Evolutionary conservation across 2,888 invertebrate genomes (phyloP).

Genomic region (Lysandra coridon): DNA sequence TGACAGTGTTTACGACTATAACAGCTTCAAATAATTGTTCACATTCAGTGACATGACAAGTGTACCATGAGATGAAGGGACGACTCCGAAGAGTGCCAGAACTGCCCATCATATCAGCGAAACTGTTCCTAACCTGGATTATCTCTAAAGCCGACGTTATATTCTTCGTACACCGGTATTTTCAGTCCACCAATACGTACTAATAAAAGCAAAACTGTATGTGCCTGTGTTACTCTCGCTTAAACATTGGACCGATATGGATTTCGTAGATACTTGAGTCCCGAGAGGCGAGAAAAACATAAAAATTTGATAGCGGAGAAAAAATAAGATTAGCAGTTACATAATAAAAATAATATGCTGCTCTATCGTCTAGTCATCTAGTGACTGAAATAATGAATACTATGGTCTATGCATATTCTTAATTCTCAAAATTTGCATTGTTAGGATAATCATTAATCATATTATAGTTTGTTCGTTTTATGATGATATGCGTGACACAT

Average conservation of each 20-base stretch:
- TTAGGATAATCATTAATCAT: not conserved
- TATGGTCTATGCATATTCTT: not conserved
- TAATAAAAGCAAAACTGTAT: not conserved
- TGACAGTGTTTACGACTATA: conserved; percentile 36
- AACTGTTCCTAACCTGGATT: conserved; percentile 82
- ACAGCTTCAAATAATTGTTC: not conserved
- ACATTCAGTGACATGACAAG: conserved; percentile 36
- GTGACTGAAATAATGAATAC: not conserved
- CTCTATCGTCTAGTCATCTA: too few species aligned
- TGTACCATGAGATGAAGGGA: conserved; percentile 68
- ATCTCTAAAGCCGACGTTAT: conserved; percentile 82
- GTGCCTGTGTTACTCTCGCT: not conserved
- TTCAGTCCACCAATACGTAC: conserved; percentile 44
- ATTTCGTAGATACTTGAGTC: not conserved
- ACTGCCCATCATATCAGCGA: conserved; percentile 73
- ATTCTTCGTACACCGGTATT: conserved; percentile 83
- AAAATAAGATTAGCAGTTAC: too few species aligned
- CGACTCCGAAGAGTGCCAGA: conserved; percentile 52
- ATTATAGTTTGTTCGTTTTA: too few species aligned
- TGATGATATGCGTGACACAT: too few species aligned
- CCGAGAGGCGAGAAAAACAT: too few species aligned
- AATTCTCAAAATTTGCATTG: not conserved
- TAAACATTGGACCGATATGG: not conserved
- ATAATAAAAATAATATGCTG: too few species aligned
- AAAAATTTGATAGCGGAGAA: too few species aligned